Percentiles rank a stretch among this genome's conserved stretches.
Conservation (phyloP, 2,888 invertebrate genomes). For the Odontocolon sp. region DNA sequence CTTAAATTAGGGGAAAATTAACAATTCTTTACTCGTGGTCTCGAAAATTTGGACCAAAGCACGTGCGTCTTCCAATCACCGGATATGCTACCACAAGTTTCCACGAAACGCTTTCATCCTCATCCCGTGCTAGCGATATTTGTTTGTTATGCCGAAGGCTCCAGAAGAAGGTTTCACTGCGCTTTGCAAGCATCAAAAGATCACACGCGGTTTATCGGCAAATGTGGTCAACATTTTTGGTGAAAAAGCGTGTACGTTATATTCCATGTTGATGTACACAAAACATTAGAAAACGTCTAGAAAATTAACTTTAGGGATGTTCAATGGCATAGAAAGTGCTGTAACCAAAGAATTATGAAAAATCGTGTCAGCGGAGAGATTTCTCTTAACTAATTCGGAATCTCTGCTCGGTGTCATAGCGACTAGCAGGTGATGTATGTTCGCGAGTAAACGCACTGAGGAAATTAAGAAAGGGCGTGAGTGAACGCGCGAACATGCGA, state of each 20-base stretch:
- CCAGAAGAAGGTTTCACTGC: conserved; percentile 34
- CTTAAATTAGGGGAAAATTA: background rate
- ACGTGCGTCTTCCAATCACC: conserved; percentile 53
- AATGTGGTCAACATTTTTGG: background rate
- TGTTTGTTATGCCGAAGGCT: conserved; percentile 51
- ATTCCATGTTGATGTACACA: too few species aligned
- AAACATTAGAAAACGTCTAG: too few species aligned
- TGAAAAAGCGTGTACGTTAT: too few species aligned
- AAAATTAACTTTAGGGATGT: too few species aligned
- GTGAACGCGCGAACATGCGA: conserved; percentile 1
- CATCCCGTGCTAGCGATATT: background rate
- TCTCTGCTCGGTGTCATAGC: too few species aligned
- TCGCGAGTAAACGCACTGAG: background rate
- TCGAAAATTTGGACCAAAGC: conserved; percentile 15
- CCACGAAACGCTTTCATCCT: conserved; percentile 53
- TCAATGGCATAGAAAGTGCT: too few species aligned
- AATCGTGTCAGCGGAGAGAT: too few species aligned
- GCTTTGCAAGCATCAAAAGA: conserved; percentile 26
- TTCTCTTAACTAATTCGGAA: too few species aligned
- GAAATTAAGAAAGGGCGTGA: background rate
- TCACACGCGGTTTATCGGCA: background rate
- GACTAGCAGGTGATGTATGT: conserved; percentile 7
- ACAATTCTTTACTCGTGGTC: background rate
- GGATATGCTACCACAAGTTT: conserved; percentile 50
- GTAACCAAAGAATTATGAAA: too few species aligned